Conservation (phyloP, 2,888 invertebrate genomes). For the Norana najaformis region DNA sequence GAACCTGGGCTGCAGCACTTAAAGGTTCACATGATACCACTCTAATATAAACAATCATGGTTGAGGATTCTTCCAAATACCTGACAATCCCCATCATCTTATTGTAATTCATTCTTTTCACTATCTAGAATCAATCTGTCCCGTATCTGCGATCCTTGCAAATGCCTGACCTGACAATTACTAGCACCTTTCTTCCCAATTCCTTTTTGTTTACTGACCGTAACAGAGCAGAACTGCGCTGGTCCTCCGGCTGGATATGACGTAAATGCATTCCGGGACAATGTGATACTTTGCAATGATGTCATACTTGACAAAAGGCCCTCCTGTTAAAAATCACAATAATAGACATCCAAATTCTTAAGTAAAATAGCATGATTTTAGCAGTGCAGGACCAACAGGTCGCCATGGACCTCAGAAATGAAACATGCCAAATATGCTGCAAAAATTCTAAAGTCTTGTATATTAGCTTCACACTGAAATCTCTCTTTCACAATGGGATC, state of each 20-base stretch:
- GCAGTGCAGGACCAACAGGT: neutral
- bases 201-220: conserved; percentile 36
- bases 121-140: neutral
- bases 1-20: neutral
- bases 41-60: neutral
- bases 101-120: neutral
- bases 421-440: neutral
- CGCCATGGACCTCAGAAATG: neutral
- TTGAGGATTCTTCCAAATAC: neutral
- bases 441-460: neutral
- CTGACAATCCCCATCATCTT: neutral
- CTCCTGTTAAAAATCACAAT: conserved; percentile 70
- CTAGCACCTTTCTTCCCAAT: neutral
- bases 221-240: conserved; percentile 85
- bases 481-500: no score
- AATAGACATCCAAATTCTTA: neutral
- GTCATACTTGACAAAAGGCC: conserved; percentile 89
- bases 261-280: conserved; percentile 91
- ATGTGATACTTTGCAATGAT: conserved; percentile 86
- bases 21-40: neutral
- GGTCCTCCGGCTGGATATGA: conserved; percentile 97
- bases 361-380: neutral
- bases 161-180: neutral
- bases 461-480: no score
- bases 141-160: neutral